Evolutionary conservation across 2,113 vertebrate genomes (phyloP), one percentile per base, ranked within the genome.

Genomic region (Pygoscelis adeliae): DNA sequence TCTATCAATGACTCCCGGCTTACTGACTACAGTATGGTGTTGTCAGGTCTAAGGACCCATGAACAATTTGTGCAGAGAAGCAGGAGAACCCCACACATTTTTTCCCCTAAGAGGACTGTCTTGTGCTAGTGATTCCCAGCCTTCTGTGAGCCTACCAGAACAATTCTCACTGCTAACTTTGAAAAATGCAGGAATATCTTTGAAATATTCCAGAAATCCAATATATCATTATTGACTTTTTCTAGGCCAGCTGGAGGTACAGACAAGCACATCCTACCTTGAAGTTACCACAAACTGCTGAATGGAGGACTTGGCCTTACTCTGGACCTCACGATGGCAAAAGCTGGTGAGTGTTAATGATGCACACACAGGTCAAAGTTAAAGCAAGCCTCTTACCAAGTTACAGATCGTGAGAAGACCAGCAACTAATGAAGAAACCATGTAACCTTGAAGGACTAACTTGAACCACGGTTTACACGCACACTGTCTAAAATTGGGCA

Each of bases 1-100:
- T 74, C 66, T 49, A 4, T 5, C 23, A 83, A 3, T 2, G 1
- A 22, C 63, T 88, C 30, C 62, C 0, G 1, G 17, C 40, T 47
- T 47, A 29, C 66, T 83, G 40, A 27, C 55, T 63, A 8, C 5
- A 7, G 10, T 4, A 56, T 5, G 19, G 36, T 14, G 3, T 2
- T 62, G 20, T 23, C 74, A 12, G 71, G 36, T 20, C 27, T 27
- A 21, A 81, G 61, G 25, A 80, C 27, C 14, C 29, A 17, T 0
- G 1, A 9, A 32, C 15, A 62, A 8, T 11, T 27, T 18, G n/a
- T 10, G 12, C 36, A 32, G 27, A 79, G 27, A 36, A 79, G 42
- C 23, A 76, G n/a, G 16, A 93, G 9, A 8, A 80, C 5, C 15
- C 15, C 9, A 38, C 3, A 4, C 16, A 6, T 38, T 34, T 50